Conservation (phyloP, 2,797 vertebrate species). For the Danionella dracula region DNA sequence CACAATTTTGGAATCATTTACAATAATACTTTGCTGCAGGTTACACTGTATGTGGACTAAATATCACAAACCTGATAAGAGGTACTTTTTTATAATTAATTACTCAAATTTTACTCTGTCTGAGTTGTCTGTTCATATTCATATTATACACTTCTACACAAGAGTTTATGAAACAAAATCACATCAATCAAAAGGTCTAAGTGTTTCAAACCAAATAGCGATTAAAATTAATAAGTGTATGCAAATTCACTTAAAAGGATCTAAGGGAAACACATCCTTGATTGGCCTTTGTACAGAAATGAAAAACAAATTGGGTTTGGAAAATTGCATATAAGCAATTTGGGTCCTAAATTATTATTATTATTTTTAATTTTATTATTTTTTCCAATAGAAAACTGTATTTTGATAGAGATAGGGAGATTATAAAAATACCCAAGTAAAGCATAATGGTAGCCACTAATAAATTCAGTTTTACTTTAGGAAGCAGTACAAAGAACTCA, state of each 20-base stretch:
- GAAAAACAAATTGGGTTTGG: constrained; percentile 3
- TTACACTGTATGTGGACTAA: neutral
- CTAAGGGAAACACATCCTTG: neutral
- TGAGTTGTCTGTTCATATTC: constrained; percentile 9
- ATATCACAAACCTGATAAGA: neutral
- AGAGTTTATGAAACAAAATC: constrained; percentile 9
- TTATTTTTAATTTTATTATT: too few species aligned
- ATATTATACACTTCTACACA: neutral
- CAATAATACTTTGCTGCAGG: neutral
- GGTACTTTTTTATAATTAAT: constrained; percentile 12
- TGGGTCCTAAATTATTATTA: neutral
- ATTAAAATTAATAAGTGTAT: neutral
- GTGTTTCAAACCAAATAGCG: neutral
- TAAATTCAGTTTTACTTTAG: too few species aligned
- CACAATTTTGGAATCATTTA: constrained; percentile 63
- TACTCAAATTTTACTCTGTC: neutral
- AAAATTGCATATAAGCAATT: neutral
- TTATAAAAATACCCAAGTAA: too few species aligned
- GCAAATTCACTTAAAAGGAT: neutral
- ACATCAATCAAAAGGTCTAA: neutral
- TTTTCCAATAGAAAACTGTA: too few species aligned
- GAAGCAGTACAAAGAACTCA: too few species aligned
- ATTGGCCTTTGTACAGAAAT: neutral
- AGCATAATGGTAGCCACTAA: too few species aligned
- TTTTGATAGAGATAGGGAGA: too few species aligned